Percentiles rank a stretch among this genome's conserved stretches.
phyloP scores from a whole-genome alignment of 2,888 invertebrate genomes.

The Incurvaria masculella region DNA sequence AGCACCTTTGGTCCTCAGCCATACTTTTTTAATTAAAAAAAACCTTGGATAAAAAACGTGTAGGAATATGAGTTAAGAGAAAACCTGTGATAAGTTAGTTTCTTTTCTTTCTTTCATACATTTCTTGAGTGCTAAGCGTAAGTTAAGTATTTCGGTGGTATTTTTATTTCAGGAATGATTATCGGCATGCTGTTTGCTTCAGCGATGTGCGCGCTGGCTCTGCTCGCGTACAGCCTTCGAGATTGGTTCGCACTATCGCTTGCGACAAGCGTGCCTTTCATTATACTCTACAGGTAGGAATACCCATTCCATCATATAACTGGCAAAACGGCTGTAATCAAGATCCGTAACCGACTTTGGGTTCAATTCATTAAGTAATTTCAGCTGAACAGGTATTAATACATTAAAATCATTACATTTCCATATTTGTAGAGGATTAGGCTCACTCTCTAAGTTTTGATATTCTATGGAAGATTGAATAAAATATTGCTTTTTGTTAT shows the following conservation, averaged over 20 bases:
- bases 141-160: too few species aligned
- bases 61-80: too few species aligned
- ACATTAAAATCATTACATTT: too few species aligned
- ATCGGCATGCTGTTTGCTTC: conserved; percentile 64
- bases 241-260: conserved; percentile 62
- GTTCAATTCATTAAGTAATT: background rate
- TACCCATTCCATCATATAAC: background rate
- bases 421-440: too few species aligned
- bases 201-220: conserved; percentile 61
- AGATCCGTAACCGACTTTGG: background rate
- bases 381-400: too few species aligned
- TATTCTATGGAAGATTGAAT: background rate
- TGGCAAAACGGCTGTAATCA: background rate
- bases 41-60: too few species aligned
- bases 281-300: conserved; percentile 50
- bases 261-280: conserved; percentile 61
- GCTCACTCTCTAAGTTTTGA: background rate
- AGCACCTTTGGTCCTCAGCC: too few species aligned
- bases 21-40: too few species aligned
- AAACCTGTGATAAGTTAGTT: too few species aligned
- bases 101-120: too few species aligned
- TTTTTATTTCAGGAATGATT: conserved; percentile 56
- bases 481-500: too few species aligned
- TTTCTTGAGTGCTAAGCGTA: too few species aligned
- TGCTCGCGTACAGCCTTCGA: conserved; percentile 56